Evolutionary conservation across 2,888 invertebrate species (phyloP), one percentile per base, ranked within the genome.

Genomic region (Ennomos erosarius): DNA sequence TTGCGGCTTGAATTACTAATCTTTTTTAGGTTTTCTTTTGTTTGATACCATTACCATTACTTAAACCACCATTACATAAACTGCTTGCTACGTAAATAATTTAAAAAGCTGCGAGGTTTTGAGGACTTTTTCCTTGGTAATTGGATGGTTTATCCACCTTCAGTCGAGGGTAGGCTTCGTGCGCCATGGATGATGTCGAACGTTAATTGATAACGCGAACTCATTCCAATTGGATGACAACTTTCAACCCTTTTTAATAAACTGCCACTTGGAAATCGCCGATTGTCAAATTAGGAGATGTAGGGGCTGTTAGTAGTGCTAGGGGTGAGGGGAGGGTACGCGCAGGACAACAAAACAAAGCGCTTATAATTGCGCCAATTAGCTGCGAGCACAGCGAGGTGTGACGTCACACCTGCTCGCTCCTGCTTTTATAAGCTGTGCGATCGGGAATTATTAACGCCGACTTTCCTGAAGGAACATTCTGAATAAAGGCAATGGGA

Each of bases 281-380:
- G 33, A 56, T 55, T 53, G 52, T 59, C 35, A 38, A 56, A 53
- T 49, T 33, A 56, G 50, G 49, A 38, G 46, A 10, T 8, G 5
- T 8, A 5, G 33, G 10, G 47, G 48, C 4, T 38, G 56, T 40
- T 43, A 44, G 50, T 36, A 33, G 13, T 9, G 40, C 16, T 9
- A 34, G 47, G 10, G 42, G 37, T 11, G 38, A 8, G 35, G 53
- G 53, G 68, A 59, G 50, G 65, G 59, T 59, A 68, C 63, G 69
- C 65, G 67, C 69, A 64, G 64, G 65, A 69, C 75, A 79, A 79
- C 82, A 85, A 86, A 85, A 85, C 82, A 84, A 84, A 78, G 65
- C 72, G 75, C 73, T 71, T 79, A 76, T 89, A 89, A 89, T 88
- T 89, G 87, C 81, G 79, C 78, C 87, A 88, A 89, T 88, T 87